These are phyloP conservation scores for Therioaphis trifolii DNA, from an alignment of 2,888 invertebrate species.

Conservation along the genomic window DNA sequence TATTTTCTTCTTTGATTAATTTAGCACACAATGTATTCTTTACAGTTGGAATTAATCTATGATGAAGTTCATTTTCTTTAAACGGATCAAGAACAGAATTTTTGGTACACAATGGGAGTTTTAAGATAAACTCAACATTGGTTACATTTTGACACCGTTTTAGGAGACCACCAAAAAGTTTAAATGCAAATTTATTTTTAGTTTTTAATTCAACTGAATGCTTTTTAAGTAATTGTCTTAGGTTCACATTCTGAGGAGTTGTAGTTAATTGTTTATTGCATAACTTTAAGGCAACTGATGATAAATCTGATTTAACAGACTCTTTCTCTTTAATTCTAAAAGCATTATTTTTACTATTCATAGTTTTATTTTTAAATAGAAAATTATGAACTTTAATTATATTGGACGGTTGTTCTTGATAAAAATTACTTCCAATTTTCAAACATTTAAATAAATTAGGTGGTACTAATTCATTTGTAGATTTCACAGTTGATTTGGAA, in stretches of 20 bases:
- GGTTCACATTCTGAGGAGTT: background rate
- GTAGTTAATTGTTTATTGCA: conserved; percentile 10
- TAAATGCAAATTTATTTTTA: conserved; percentile 27
- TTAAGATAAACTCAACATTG: background rate
- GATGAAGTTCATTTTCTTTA: conserved; percentile 24
- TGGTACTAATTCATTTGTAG: background rate
- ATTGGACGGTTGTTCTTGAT: conserved; percentile 37
- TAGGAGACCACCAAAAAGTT: conserved; percentile 15
- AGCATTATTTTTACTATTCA: background rate
- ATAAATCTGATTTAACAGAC: background rate
- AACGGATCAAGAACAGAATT: background rate
- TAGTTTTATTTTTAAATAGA: background rate
- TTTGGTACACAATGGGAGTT: background rate
- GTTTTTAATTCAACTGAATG: background rate
- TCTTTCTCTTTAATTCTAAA: background rate
- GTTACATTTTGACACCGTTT: background rate
- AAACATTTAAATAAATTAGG: conserved; percentile 11
- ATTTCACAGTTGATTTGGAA: background rate
- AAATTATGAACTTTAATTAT: conserved; percentile 19
- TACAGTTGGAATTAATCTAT: conserved; percentile 7
- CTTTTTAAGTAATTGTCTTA: background rate
- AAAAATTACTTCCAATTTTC: conserved; percentile 33
- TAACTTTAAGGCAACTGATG: background rate
- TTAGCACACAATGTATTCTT: conserved; percentile 39
- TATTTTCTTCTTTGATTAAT: background rate